Base-by-base conservation (phyloP, 2,113 vertebrate genomes). In the Rhombomys opimus region DNA sequence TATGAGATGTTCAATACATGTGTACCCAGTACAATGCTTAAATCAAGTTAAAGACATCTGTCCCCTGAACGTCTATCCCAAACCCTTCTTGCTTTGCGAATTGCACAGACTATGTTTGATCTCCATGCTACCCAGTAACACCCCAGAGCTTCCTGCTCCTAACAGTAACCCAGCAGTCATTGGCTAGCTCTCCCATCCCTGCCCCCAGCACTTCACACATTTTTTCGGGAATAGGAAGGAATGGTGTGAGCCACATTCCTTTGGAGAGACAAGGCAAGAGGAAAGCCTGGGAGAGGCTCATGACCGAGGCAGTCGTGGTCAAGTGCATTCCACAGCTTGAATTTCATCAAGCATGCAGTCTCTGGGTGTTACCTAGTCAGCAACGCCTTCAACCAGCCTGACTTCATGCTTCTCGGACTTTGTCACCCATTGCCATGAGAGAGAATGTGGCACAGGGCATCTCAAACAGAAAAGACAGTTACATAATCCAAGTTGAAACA, bases 361-460 rank as follows among this genome's bases (percentile, higher is more conserved):
- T 95, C 89, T 93, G 95, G 96, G 96, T 76, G 96, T 96, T 80
- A 22, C 96, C 95, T 41, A 14, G 2, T 8, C 63, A 81, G 85
- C 41, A 65, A 87, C 10, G 0, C 95, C 73, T 96, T 94, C 35
- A 88, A 92, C 88, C 84, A 96, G 59, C 30, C 67, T 85, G 65
- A 75, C 90, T 52, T 96, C 95, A 84, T 97, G 78, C 32, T 92
- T 92, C 93, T 88, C 89, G 92, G 46, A 22, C 27, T 8, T 63
- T 78, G 88, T 98, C 97, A 97, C 76, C 84, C 46, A 20, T 57
- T 81, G 81, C 20, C 1, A 8, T 72, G 87, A 94, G 72, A 87
- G 52, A 52, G 93, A 78, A 4, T 23, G 32, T 63, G 87, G 11
- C 89, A 63, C 12, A n/a, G 30, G 54, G 52, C 86, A 35, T 54